Evolutionary conservation across 2,888 invertebrate species (phyloP), one percentile per base, ranked within the genome.

Genomic region (Agrochola circellaris): DNA sequence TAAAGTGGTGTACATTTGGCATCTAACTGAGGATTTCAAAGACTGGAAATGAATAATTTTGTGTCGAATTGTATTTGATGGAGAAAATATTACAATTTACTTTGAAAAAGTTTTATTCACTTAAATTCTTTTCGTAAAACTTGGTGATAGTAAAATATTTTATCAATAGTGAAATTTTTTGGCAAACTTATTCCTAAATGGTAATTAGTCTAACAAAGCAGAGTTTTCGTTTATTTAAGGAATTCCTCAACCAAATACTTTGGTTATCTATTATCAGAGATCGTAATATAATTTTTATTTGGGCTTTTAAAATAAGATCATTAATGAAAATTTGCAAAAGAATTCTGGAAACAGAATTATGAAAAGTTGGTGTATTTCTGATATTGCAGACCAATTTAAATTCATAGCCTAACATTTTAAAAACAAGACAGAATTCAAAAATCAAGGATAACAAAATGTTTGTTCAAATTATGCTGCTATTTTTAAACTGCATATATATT

Each of bases 241-340:
- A 51, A 79, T 75, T 61, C 60, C 34, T 7, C 34, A 48, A 48
- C 20, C 30, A 23, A 11, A 60, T 64, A 51, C 13, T 75, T 60
- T 1, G 7, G 17, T 11, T 75, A 65, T 72, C 64, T 71, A 1
- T 65, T 79, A 79, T 38, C 64, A 79, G 48, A 65, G n/a, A 42
- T 65, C 42, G 42, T 68, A 38, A 61, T 75, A 54, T 30, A 61
- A 26, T 61, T 74, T 66, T 15, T 61, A 56, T 61, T 58, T 26
- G 54, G 9, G 13, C 3, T 58, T 65, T 62, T 30, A 48, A 51
- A 17, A 72, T 38, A 38, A 64, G 30, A 56, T 30, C 54, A 62
- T 20, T 17, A 2, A 20, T 15, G 7, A 48, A 20, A 56, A 56
- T 13, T 30, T 61, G 13, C 42, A 38, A 26, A 69, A 61, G 2